Base-by-base conservation (phyloP, 2,797 vertebrate genomes). In the Pseudopleuronectes americanus region DNA sequence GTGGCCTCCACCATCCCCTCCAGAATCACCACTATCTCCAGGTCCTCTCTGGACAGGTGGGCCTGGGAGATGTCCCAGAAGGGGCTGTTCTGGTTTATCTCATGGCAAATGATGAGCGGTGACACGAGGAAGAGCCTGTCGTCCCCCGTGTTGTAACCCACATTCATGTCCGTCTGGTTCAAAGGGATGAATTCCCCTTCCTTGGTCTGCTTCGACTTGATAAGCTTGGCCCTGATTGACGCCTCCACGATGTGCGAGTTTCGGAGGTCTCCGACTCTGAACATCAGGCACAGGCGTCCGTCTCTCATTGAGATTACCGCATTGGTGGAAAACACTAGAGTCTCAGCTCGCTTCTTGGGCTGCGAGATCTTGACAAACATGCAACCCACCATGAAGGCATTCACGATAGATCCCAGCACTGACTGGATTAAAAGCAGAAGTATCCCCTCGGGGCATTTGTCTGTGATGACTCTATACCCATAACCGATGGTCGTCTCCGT, bases 361-460 rank as follows among this genome's bases (percentile, higher is more conserved):
- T 99, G 98, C 5, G 98, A 99, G 91, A 99, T 99, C 94, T 99
- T 99, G 21, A 99, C 98, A 85, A 99, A 99, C 98, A 99, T 99
- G 92, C 98, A 99, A 57, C 98, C 98, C 87, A 99, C 98, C 98
- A 99, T 99, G 93, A 99, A 99, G 72, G 98, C 98, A 24, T 99
- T 99, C 68, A 99, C 98, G 51, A 99, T 99, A 76, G 98, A 99
- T 64, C 98, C 98, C 94, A 99, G 90, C 90, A 99, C 97, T 0
- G 98, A 99, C 88, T 99, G 98, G 71, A 99, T 90, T 87, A 99
- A 90, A 81, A 99, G 96, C 84, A 99, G 95, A 53, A 99, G 76
- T 51, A 99, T 99, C 22, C 98, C 98, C 92, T 99, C 98, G 0
- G 97, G 98, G 89, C 98, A 99, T 91, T 99, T 93, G 94, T 99